Evolutionary conservation across 2,888 invertebrate genomes (phyloP), one percentile per base, ranked within the genome.

Genomic region (Rhagium mordax): DNA sequence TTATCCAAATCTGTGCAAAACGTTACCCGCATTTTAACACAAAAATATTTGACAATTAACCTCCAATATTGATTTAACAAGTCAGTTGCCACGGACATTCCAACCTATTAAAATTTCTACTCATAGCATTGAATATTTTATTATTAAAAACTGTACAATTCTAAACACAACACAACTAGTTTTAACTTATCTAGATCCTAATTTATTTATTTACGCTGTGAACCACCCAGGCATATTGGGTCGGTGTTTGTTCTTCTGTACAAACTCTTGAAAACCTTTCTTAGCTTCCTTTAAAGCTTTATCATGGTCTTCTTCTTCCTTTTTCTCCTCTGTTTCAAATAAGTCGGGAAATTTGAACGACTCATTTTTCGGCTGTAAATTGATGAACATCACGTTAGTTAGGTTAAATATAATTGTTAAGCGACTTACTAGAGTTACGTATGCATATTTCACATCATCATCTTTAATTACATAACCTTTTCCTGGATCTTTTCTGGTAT

Each of bases 1-100:
- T 97, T 98, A 84, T 98, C 98, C 84, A 97, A 91, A 87, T 97
- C 96, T n/a, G 95, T 95, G 83, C 94, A 95, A 86, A 92, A 94
- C 10, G 91, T 89, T 18, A 93, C 89, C 81, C 91, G 90, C 87
- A 88, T 88, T 81, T 78, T 76, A 21, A 64, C 20, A 71, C 67
- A 16, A 72, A 60, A 70, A 53, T 69, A 61, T 74, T 69, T 67
- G 72, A 64, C 59, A 48, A 51, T 13, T 53, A 74, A 71, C 74
- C 71, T 71, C 51, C 65, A 74, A 41, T 73, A 77, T 77, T 71
- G 77, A 74, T 71, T 41, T 73, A 74, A 70, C 55, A 72, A 70
- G 33, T 60, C 48, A 21, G 74, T 75, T 74, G 60, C 70, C 55
- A 70, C 65, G 65, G 76, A 55, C 16, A 69, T 48, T 48, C 21